Conservation (phyloP, 2,113 vertebrate genomes). For the Potamarius usumacintae region DNA sequence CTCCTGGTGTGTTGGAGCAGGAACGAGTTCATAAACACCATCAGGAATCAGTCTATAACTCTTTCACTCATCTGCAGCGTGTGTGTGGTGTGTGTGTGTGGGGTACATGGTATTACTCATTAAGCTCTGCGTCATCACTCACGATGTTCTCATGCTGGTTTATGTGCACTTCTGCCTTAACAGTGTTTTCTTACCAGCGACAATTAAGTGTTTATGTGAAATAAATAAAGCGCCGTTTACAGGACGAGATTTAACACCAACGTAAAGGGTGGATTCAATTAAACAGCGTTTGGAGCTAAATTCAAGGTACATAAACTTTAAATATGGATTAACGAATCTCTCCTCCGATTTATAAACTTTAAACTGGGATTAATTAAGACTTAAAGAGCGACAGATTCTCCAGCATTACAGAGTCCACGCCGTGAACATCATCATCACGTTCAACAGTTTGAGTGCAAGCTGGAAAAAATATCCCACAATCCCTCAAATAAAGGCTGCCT, state of each 20-base stretch:
- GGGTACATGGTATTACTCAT: conserved; percentile 8
- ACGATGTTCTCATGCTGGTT: conserved; percentile 32
- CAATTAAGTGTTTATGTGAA: conserved; percentile 55
- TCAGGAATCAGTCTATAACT: neutral
- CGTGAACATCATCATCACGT: neutral
- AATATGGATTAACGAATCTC: neutral
- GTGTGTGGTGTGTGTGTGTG: conserved; percentile 8
- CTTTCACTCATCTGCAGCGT: neutral
- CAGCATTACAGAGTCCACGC: neutral
- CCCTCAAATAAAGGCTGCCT: too few relatives aligned
- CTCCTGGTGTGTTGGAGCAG: neutral
- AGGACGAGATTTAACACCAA: neutral
- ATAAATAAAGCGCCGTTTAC: conserved; percentile 48
- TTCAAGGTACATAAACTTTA: neutral
- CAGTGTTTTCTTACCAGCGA: conserved; percentile 37
- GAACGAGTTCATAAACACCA: neutral
- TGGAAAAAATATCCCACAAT: neutral
- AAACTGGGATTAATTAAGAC: neutral
- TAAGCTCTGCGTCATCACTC: conserved; percentile 49
- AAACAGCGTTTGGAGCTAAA: neutral
- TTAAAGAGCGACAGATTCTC: neutral
- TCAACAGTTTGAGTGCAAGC: neutral
- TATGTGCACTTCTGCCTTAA: conserved; percentile 41
- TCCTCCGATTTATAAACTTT: neutral
- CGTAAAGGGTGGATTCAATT: neutral